Evolutionary conservation across 2,797 vertebrate genomes (phyloP).

Genomic region (Bradypus variegatus): DNA sequence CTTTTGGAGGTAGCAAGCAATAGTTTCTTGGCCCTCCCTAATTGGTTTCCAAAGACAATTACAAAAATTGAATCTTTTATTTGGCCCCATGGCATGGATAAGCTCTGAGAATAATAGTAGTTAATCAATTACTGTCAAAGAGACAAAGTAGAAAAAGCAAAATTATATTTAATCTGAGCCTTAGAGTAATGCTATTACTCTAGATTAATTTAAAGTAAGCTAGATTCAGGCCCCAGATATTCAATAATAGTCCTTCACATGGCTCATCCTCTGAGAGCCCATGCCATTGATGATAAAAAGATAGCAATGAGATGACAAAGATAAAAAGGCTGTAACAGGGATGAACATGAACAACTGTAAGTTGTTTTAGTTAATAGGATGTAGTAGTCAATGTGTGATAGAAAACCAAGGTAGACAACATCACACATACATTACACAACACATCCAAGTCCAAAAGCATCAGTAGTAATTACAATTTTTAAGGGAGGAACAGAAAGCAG

Average conservation of each 20-base stretch:
- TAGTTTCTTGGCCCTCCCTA: slow-evolving; percentile 23
- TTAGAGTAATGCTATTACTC: slow-evolving; percentile 36
- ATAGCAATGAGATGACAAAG: slow-evolving; percentile 48
- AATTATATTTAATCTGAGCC: slow-evolving; percentile 51
- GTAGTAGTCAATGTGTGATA: not conserved
- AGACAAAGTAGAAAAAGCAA: slow-evolving; percentile 55
- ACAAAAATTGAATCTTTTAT: slow-evolving; percentile 42
- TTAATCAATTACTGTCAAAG: slow-evolving; percentile 57
- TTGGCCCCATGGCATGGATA: slow-evolving; percentile 19
- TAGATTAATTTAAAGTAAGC: slow-evolving; percentile 54
- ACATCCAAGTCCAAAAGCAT: not conserved
- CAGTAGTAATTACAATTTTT: not conserved
- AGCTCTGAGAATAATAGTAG: slow-evolving; percentile 36
- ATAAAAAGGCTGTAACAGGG: slow-evolving; percentile 35
- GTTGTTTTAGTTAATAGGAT: slow-evolving; percentile 49
- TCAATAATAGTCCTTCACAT: slow-evolving; percentile 48
- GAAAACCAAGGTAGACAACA: slow-evolving; percentile 43
- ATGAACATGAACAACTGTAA: slow-evolving; percentile 30
- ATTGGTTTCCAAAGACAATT: slow-evolving; percentile 28
- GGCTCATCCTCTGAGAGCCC: slow-evolving; percentile 48
- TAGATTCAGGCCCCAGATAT: slow-evolving; percentile 42
- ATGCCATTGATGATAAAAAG: slow-evolving; percentile 35
- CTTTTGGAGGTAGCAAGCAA: slow-evolving; percentile 1
- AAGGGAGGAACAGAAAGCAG: slow-evolving; percentile 7
- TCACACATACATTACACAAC: not conserved